Conservation (phyloP, 1,140 invertebrate genomes). For the Euborellia annulipes region DNA sequence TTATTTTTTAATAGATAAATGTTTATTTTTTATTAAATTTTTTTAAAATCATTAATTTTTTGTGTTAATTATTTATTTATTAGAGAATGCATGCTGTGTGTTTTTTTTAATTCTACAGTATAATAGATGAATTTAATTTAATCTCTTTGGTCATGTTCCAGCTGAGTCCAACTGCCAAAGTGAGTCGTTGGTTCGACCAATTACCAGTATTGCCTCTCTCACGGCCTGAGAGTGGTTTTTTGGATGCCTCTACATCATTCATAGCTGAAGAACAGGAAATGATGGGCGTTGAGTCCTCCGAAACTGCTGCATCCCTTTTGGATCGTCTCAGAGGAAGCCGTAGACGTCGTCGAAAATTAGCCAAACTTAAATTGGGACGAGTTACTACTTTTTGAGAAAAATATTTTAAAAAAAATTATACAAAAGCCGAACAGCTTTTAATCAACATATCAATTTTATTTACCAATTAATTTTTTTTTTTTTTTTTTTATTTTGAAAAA, state of each 20-base stretch:
- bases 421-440: too few relatives aligned
- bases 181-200: slow-evolving; percentile 54
- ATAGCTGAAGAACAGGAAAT: slow-evolving; percentile 13
- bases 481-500: too few relatives aligned
- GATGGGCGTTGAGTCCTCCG: slow-evolving; percentile 29
- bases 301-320: slow-evolving; percentile 38
- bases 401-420: too few relatives aligned
- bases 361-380: slow-evolving; percentile 45
- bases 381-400: slow-evolving; percentile 45
- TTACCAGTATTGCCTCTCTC: slow-evolving; percentile 41
- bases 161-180: slow-evolving; percentile 51
- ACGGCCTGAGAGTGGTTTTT: slow-evolving; percentile 51
- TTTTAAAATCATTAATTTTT: too few relatives aligned
- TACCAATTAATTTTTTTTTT: too few relatives aligned
- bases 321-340: slow-evolving; percentile 43
- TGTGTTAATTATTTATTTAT: too few relatives aligned
- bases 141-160: slow-evolving; percentile 24
- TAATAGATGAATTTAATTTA: too few relatives aligned
- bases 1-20: too few relatives aligned
- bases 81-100: too few relatives aligned
- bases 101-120: too few relatives aligned
- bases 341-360: slow-evolving; percentile 44
- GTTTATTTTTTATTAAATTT: too few relatives aligned
- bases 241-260: slow-evolving; percentile 29
- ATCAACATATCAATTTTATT: too few relatives aligned